Conservation (phyloP, 1,140 invertebrate species). For the Lithobius niger region DNA sequence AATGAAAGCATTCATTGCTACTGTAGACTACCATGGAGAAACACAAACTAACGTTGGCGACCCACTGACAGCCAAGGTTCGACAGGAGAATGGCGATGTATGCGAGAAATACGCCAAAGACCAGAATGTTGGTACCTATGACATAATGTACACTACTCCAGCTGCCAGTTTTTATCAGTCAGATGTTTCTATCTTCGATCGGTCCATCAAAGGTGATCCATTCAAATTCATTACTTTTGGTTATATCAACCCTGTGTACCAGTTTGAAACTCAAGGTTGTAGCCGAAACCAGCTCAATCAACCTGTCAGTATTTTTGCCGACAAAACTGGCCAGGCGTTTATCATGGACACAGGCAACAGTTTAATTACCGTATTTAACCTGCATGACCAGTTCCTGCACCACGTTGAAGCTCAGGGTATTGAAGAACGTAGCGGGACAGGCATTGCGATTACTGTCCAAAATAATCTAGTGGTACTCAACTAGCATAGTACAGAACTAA, state of each 20-base stretch:
- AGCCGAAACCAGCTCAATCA: slow-evolving; percentile 69
- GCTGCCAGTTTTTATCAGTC: slow-evolving; percentile 46
- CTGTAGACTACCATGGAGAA: slow-evolving; percentile 81
- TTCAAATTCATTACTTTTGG: slow-evolving; percentile 53
- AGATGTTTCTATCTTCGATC: slow-evolving; percentile 64
- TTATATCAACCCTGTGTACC: slow-evolving; percentile 59
- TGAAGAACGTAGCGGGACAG: slow-evolving; percentile 67
- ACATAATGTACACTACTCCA: slow-evolving; percentile 41
- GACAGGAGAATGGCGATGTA: slow-evolving; percentile 22
- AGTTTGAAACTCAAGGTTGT: slow-evolving; percentile 53
- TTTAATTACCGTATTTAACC: slow-evolving; percentile 58
- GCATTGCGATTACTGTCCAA: slow-evolving; percentile 35
- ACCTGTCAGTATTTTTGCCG: slow-evolving; percentile 62
- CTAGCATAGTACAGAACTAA: slow-evolving; percentile 70
- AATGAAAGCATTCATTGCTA: slow-evolving; percentile 46
- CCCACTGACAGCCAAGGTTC: slow-evolving; percentile 53
- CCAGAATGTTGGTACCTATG: slow-evolving; percentile 65
- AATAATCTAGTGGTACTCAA: slow-evolving; percentile 70
- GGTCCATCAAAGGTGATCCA: slow-evolving; percentile 70
- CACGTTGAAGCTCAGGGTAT: slow-evolving; percentile 64
- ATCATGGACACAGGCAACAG: slow-evolving; percentile 85
- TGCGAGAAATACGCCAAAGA: slow-evolving; percentile 46
- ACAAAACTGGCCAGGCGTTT: slow-evolving; percentile 52
- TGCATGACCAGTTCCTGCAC: slow-evolving; percentile 53
- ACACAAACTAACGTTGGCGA: slow-evolving; percentile 65